phyloP scores from a whole-genome alignment of 2,888 invertebrate species.

The Dryadula phaetusa region DNA sequence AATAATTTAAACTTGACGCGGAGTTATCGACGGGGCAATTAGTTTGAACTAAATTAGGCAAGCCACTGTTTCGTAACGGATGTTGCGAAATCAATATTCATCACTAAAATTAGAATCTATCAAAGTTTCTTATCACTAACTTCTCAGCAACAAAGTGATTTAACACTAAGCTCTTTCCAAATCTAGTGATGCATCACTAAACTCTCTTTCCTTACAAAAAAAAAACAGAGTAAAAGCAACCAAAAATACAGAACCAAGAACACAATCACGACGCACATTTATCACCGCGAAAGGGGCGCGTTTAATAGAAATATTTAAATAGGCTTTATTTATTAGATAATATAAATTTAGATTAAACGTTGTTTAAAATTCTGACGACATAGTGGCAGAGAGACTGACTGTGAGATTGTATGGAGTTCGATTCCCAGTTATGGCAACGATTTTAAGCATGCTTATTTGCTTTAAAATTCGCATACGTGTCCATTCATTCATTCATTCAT shows the following conservation, averaged over 20 bases:
- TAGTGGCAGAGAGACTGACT: not conserved
- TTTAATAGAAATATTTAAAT: slow-evolving; percentile 17
- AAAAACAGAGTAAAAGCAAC: not conserved
- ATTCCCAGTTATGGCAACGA: too few species aligned
- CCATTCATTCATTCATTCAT: too few species aligned
- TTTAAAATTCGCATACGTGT: too few species aligned
- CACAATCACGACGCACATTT: slow-evolving; percentile 23
- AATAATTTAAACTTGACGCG: too few species aligned
- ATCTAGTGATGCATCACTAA: slow-evolving; percentile 7
- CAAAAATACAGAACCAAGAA: slow-evolving; percentile 4
- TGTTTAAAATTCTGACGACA: not conserved
- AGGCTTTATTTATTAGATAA: slow-evolving; percentile 4
- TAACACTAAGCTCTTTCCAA: not conserved
- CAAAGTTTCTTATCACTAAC: too few species aligned
- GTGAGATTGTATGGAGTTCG: too few species aligned
- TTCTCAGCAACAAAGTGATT: not conserved
- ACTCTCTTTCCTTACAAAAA: not conserved
- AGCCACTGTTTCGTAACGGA: too few species aligned
- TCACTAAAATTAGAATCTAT: too few species aligned
- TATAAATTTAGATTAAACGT: slow-evolving; percentile 7
- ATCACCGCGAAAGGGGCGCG: slow-evolving; percentile 9
- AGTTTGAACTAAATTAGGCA: too few species aligned
- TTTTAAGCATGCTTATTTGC: too few species aligned
- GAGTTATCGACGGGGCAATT: too few species aligned
- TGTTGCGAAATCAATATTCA: too few species aligned